These are phyloP conservation scores for Beaufortia kweichowensis DNA, from an alignment of 2,113 vertebrate genomes.

Conservation along the genomic window DNA sequence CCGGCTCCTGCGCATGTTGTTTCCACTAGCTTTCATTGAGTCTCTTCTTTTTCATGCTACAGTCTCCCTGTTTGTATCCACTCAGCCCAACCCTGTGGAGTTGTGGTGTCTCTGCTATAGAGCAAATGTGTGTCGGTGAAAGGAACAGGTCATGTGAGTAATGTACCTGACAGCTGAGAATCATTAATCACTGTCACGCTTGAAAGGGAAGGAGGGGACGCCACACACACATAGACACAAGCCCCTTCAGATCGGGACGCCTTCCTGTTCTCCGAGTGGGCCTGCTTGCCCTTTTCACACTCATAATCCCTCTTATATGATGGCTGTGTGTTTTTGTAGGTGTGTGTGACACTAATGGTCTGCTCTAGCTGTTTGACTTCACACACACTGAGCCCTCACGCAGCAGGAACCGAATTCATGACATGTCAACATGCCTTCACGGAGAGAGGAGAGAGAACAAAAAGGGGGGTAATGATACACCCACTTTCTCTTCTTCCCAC, in stretches of 20 bases:
- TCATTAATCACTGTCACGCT: slow-evolving; percentile 77
- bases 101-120: slow-evolving; percentile 30
- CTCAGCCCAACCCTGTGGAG: neutral
- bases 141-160: slow-evolving; percentile 59
- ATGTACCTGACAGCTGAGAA: slow-evolving; percentile 74
- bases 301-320: slow-evolving; percentile 43
- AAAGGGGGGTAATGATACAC: neutral
- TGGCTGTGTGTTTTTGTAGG: slow-evolving; percentile 59
- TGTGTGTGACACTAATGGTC: slow-evolving; percentile 71
- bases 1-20: slow-evolving; percentile 51
- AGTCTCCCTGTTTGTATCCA: slow-evolving; percentile 27
- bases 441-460: slow-evolving; percentile 21
- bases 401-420: slow-evolving; percentile 71
- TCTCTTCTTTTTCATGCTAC: neutral
- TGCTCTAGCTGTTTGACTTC: slow-evolving; percentile 68
- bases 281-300: slow-evolving; percentile 48
- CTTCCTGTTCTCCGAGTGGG: slow-evolving; percentile 49
- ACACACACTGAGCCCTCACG: slow-evolving; percentile 66
- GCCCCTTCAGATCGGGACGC: slow-evolving; percentile 44
- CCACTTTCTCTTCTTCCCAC: slow-evolving; percentile 22
- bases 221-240: slow-evolving; percentile 46
- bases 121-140: slow-evolving; percentile 34
- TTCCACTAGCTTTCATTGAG: neutral
- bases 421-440: slow-evolving; percentile 62
- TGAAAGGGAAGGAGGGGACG: slow-evolving; percentile 58